Evolutionary conservation across 2,888 invertebrate genomes (phyloP).

Genomic region (Exocentrus adspersus): DNA sequence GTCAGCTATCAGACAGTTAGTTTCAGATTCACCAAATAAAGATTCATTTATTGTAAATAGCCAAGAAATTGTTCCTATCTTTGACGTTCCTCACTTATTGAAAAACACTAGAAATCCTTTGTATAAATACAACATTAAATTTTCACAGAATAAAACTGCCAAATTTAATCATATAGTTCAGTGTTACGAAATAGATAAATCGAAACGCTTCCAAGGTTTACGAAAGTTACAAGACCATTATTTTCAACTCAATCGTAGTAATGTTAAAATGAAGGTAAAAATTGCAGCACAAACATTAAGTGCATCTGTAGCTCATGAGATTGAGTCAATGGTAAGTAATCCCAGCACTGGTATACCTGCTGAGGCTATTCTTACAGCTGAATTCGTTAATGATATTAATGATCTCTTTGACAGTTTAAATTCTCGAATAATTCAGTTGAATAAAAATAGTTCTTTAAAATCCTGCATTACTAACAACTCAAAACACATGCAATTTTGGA

Average conservation of each 20-base stretch:
- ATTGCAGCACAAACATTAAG: conserved; percentile 10
- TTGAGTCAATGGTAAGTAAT: conserved; percentile 7
- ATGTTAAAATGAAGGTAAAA: conserved; percentile 9
- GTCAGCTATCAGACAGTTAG: conserved; percentile 5
- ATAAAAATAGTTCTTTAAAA: conserved; percentile 12
- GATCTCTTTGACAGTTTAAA: neutral
- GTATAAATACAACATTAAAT: conserved; percentile 4
- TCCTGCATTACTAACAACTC: neutral
- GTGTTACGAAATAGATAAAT: conserved; percentile 6
- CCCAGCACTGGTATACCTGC: neutral
- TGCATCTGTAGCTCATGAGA: conserved; percentile 10
- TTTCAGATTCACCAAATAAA: conserved; percentile 1
- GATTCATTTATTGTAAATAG: conserved; percentile 9
- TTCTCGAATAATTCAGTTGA: neutral
- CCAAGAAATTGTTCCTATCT: conserved; percentile 4
- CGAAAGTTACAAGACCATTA: conserved; percentile 6
- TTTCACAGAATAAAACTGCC: conserved; percentile 2
- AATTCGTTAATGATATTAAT: neutral
- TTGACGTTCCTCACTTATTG: conserved; percentile 5
- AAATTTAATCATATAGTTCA: conserved; percentile 7
- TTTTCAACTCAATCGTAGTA: conserved; percentile 2
- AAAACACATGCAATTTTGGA: neutral
- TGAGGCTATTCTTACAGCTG: conserved; percentile 10
- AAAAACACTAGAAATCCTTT: conserved; percentile 10
- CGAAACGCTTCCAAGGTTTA: conserved; percentile 10